Conservation (phyloP, 1,140 invertebrate species). For the Apolygus lucorum region DNA sequence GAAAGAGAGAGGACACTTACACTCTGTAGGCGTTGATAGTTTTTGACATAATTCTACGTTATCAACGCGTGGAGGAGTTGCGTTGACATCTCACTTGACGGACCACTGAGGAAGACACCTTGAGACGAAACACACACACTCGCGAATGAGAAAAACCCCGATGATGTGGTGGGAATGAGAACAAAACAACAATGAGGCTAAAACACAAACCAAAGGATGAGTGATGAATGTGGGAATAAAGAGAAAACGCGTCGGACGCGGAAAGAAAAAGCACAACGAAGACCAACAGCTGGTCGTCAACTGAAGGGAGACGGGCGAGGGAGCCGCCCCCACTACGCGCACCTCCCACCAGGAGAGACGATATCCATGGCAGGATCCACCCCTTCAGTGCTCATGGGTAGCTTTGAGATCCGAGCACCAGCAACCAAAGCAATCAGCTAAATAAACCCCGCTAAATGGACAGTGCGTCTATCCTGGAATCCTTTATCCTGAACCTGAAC, state of each 20-base stretch:
- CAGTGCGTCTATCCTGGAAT: no score
- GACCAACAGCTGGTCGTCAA: neutral
- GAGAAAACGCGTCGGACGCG: neutral
- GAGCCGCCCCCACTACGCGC: neutral
- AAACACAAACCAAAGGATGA: neutral
- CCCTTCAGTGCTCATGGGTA: no score
- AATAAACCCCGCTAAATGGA: no score
- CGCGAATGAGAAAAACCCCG: neutral
- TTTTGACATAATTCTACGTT: conserved; percentile 48
- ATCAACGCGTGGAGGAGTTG: neutral
- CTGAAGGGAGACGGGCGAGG: neutral
- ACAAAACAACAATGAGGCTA: neutral
- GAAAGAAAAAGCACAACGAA: no score
- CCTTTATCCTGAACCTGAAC: no score
- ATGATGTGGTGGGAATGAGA: neutral
- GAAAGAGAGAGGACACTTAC: conserved; percentile 41
- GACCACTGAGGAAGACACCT: neutral
- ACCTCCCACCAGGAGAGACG: neutral
- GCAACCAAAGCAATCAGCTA: no score
- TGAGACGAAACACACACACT: neutral
- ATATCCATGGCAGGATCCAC: no score
- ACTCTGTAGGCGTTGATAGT: conserved; percentile 56
- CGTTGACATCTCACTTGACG: conserved; percentile 1
- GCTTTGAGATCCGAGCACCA: no score
- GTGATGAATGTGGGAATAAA: no score